These are phyloP conservation scores for Pteronura brasiliensis DNA, from an alignment of 2,113 vertebrate species.

Conservation along the genomic window DNA sequence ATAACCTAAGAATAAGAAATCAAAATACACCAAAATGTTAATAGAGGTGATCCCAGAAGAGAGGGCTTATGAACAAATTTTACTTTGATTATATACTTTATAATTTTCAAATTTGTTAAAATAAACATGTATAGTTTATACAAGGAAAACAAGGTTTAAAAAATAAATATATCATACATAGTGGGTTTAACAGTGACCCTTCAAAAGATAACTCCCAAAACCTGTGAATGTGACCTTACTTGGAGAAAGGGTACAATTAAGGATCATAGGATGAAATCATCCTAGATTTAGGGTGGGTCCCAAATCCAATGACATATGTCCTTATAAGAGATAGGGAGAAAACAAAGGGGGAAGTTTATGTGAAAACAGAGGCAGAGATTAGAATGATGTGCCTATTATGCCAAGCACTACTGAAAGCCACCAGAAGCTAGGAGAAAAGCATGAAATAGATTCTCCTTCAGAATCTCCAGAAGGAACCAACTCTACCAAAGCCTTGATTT, in stretches of 20 bases:
- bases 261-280: not conserved
- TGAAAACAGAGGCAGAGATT: not conserved
- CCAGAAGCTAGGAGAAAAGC: not conserved
- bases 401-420: not conserved
- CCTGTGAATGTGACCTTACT: not conserved
- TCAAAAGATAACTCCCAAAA: not conserved
- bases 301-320: not conserved
- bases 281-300: not conserved
- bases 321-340: not conserved
- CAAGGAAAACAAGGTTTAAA: not conserved
- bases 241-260: not conserved
- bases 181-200: not conserved
- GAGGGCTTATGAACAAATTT: not conserved
- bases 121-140: not conserved
- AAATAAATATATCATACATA: not conserved
- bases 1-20: not conserved
- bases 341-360: not conserved
- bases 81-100: not conserved
- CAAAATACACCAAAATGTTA: slow-evolving; percentile 2
- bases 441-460: not conserved
- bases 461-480: not conserved
- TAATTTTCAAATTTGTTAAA: slow-evolving; percentile 21
- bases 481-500: not conserved
- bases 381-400: not conserved
- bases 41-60: not conserved